A percentile compares a stretch with the other conserved stretches of the same genome.
phyloP scores from a whole-genome alignment of 2,113 vertebrate genomes.

The Entelurus aequoreus region DNA sequence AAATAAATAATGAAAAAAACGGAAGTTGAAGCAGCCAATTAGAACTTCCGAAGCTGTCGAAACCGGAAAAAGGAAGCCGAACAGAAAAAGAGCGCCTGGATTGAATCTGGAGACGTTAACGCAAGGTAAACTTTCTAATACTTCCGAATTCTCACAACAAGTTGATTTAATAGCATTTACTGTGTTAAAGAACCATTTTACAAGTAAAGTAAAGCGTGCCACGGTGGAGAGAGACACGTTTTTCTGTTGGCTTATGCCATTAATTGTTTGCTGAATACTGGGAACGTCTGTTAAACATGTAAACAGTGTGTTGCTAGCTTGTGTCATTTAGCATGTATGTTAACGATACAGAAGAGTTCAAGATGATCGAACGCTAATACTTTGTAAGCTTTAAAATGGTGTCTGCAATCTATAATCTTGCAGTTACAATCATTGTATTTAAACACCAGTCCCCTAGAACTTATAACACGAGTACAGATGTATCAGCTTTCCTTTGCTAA shows the following conservation, averaged over 20 bases:
- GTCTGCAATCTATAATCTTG: too few species aligned
- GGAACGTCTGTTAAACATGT: too few species aligned
- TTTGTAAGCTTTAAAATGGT: too few species aligned
- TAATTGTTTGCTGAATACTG: background rate
- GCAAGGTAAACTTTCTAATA: slow-evolving; percentile 3
- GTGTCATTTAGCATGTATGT: too few species aligned
- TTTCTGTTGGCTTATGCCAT: background rate
- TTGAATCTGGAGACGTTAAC: slow-evolving; percentile 45
- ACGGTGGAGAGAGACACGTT: background rate
- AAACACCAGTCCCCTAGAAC: too few species aligned
- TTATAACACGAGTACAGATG: too few species aligned
- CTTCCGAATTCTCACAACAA: background rate
- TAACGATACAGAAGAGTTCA: too few species aligned
- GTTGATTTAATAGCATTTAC: background rate
- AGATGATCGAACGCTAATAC: too few species aligned
- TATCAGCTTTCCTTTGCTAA: too few species aligned
- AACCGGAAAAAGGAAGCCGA: slow-evolving; percentile 52
- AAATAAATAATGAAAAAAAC: background rate
- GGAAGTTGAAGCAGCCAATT: slow-evolving; percentile 51
- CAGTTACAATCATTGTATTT: too few species aligned
- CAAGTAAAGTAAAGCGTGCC: background rate
- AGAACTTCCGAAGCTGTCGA: background rate
- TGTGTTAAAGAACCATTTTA: background rate
- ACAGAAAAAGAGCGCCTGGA: slow-evolving; percentile 59
- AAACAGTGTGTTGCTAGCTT: too few species aligned